Evolutionary conservation across 1,140 invertebrate species (phyloP).

Genomic region (Leguminivora glycinivorella): DNA sequence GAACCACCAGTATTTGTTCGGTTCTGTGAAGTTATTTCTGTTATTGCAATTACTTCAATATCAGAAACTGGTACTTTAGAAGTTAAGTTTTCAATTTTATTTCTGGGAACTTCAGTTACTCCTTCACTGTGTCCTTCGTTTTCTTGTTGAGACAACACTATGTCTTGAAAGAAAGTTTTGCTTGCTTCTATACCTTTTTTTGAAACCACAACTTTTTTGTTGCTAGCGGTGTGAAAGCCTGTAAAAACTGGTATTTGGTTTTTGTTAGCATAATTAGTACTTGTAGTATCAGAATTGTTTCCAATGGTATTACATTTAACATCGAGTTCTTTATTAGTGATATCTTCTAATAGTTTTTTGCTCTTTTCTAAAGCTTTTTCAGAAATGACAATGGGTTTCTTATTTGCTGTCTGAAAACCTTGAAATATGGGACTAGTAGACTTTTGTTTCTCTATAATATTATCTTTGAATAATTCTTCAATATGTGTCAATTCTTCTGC

Average conservation of each 20-base stretch:
- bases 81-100: too few species aligned
- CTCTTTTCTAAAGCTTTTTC: slow-evolving; percentile 37
- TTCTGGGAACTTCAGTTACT: neutral
- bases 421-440: slow-evolving; percentile 29
- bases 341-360: slow-evolving; percentile 36
- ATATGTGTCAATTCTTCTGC: slow-evolving; percentile 1
- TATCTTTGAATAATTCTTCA: slow-evolving; percentile 21
- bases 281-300: neutral
- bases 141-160: slow-evolving; percentile 9
- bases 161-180: slow-evolving; percentile 56
- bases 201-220: slow-evolving; percentile 51
- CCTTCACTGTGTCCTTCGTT: neutral
- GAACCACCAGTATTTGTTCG: neutral
- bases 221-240: slow-evolving; percentile 46
- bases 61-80: neutral
- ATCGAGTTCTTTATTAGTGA: neutral
- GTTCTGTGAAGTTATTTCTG: neutral
- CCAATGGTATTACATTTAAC: neutral
- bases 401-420: slow-evolving; percentile 41
- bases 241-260: slow-evolving; percentile 5
- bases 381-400: slow-evolving; percentile 30
- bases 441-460: slow-evolving; percentile 2
- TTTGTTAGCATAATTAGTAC: neutral
- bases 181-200: slow-evolving; percentile 57
- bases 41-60: neutral